Conservation (phyloP, 2,113 vertebrate genomes). For the Panthera uncia region DNA sequence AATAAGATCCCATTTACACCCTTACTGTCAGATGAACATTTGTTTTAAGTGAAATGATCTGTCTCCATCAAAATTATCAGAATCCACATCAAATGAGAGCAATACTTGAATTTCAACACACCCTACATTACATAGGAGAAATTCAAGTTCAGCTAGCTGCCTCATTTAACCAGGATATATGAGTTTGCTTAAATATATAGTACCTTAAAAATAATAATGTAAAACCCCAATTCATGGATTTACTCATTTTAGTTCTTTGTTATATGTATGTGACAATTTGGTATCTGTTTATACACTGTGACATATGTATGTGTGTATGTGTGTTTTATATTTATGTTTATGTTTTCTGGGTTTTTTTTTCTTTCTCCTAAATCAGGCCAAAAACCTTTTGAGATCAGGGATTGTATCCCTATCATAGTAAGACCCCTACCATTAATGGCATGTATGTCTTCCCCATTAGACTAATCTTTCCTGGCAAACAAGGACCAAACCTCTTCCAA, state of each 20-base stretch:
- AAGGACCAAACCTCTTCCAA: constrained; percentile 14
- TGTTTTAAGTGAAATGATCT: neutral
- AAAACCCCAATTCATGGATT: neutral
- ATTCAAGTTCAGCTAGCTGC: neutral
- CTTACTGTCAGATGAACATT: neutral
- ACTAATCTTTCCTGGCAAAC: neutral
- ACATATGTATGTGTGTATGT: neutral
- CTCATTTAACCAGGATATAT: neutral
- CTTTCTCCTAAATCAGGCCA: neutral
- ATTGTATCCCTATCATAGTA: neutral
- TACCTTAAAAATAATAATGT: neutral
- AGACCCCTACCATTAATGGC: neutral
- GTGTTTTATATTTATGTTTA: neutral
- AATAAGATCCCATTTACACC: neutral
- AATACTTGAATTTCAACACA: neutral
- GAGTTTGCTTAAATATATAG: neutral
- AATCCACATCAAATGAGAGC: neutral
- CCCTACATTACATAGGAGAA: neutral
- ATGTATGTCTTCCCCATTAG: neutral
- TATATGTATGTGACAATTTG: neutral
- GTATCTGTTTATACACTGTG: neutral
- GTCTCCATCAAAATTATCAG: constrained; percentile 16
- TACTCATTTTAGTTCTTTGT: neutral
- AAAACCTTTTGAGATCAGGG: neutral
- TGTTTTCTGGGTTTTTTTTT: neutral